These are phyloP conservation scores for Fregata magnificens DNA, from an alignment of 2,113 vertebrate species.

Conservation along the genomic window DNA sequence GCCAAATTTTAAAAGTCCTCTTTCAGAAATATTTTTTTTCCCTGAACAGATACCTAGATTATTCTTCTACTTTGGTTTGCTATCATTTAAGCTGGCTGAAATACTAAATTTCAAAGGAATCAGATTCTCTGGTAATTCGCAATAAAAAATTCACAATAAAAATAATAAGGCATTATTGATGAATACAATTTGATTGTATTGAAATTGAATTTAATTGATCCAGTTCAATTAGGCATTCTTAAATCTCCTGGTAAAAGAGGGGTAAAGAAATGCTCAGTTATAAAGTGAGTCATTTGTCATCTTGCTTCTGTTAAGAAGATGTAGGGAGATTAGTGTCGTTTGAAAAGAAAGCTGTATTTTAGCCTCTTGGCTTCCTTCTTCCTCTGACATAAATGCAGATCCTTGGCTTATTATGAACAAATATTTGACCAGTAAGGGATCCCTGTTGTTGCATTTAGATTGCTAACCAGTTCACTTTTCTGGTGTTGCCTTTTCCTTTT, in stretches of 20 bases:
- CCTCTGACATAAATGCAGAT: background rate
- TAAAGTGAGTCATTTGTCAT: background rate
- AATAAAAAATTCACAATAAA: background rate
- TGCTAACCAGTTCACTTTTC: background rate
- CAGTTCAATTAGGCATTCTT: background rate
- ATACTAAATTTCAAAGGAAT: background rate
- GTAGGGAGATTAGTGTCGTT: background rate
- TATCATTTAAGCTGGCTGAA: background rate
- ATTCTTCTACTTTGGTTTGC: background rate
- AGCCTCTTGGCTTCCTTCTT: background rate
- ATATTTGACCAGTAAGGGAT: background rate
- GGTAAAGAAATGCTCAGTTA: background rate
- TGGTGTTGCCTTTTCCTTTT: background rate
- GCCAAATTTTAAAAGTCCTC: background rate
- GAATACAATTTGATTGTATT: background rate
- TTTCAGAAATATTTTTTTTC: background rate
- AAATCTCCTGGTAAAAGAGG: background rate
- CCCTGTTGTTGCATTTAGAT: background rate
- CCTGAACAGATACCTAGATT: background rate
- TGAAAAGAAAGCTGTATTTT: background rate
- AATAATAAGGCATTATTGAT: background rate
- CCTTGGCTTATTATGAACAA: background rate
- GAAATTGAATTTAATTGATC: background rate
- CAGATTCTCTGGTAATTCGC: background rate
- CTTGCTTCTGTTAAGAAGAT: background rate